Base-by-base conservation (phyloP, 1,140 invertebrate species). In the Nixonia krombeini region DNA sequence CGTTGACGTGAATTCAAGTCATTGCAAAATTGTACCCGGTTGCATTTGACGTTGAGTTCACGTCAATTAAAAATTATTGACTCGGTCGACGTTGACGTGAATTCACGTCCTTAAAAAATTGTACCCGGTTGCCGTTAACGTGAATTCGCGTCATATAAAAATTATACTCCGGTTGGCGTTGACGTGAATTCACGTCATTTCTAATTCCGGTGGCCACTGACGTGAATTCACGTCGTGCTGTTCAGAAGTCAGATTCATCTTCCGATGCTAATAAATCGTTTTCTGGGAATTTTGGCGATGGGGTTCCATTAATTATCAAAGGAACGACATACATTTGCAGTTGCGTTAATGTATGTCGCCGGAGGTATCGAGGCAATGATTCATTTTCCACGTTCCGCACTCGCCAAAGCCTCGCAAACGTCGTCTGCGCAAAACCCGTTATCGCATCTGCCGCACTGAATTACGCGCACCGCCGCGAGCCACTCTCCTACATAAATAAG, bases 341-440 rank as follows among this genome's bases (percentile, higher is more conserved):
- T 26, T 62, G 49, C 57, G 68, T 70, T 70, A 70, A 65, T n/a
- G n/a, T 62, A 58, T 53, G 47, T 70, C 52, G 67, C 67, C 67
- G 29, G 33, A 33, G 57, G 67, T 59, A 69, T 58, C 25, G 33
- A 33, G 55, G 66, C 57, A 70, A 42, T 70, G 67, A 70, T 70
- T 70, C 56, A 70, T 64, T 64, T 62, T 57, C 40, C 16, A 67
- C 31, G 50, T 66, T 33, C 46, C 21, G 35, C 38, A 33, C 44
- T 55, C 44, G 38, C 59, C 65, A 17, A 61, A 67, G 66, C 46
- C 45, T 45, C 33, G 38, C 51, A 58, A 61, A 61, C 46, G 67
- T 64, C 67, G 67, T 56, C 59, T 28, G 38, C 51, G 50, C 23
- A 51, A 37, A 61, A 64, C 67, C 67, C 67, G 67, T 70, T 70